Evolutionary conservation across 2,888 invertebrate genomes (phyloP), one percentile per base, ranked within the genome.

Genomic region (Boloria euphrosyne): DNA sequence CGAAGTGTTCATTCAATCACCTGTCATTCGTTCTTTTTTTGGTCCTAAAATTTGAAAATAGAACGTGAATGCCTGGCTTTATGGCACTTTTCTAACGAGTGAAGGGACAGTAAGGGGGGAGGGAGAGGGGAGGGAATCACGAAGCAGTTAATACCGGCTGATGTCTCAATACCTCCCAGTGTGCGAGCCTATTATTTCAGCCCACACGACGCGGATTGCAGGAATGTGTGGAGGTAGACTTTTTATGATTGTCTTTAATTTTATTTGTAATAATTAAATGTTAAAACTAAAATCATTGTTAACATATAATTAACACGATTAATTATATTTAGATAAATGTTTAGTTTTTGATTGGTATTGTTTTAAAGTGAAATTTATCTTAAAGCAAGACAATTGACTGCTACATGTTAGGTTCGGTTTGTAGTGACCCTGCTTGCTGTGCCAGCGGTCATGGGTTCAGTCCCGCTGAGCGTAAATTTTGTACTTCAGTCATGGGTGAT

Each of bases 81-180:
- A 66, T 67, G 59, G 65, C 50, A 62, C 65, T 65, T 61, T 66
- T 69, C 67, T 77, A 77, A 77, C 76, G 75, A 74, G 73, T 65
- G 68, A 44, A 50, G 50, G 68, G 62, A 60, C 62, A 57, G 44
- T 53, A 13, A 50, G 50, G 70, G 71, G 65, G 71, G 65, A 70
- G 72, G 58, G 62, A 49, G 62, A 53, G 60, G 65, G 62, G 67
- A 67, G 63, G 69, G 75, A 69, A 74, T 78, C 78, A 76, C 76
- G 79, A 79, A 75, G 78, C 75, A 77, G 78, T 78, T 87, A 87
- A 86, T 87, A 84, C 85, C 76, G 80, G 72, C 86, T 92, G 92
- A 93, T 92, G 92, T 92, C 92, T 93, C 92, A 92, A 93, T 93
- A 87, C 92, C 92, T 91, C 92, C 92, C 92, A 90, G 88, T 85